These are phyloP conservation scores for Epicampocera succincta DNA, from an alignment of 2,888 invertebrate species.

Conservation along the genomic window DNA sequence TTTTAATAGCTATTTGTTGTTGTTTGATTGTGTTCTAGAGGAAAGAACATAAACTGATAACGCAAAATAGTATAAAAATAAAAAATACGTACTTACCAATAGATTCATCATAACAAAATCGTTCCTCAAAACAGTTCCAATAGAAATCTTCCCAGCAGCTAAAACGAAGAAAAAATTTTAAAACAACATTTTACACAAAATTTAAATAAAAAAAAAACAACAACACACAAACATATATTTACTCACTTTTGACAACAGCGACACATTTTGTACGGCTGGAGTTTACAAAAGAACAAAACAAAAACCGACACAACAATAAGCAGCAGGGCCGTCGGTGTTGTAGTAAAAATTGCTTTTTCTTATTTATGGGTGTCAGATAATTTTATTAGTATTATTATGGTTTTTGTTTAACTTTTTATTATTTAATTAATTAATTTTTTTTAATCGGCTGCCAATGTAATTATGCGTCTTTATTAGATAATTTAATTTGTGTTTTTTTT, in stretches of 20 bases:
- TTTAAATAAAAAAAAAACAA: conserved; percentile 35
- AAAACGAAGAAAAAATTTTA: conserved; percentile 70
- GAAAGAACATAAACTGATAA: not conserved
- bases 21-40: too few species aligned
- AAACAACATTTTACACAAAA: conserved; percentile 70
- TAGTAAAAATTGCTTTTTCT: conserved; percentile 10
- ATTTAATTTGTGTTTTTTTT: conserved; percentile 27
- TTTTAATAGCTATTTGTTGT: too few species aligned
- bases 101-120: conserved; percentile 88
- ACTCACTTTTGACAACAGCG: conserved; percentile 81
- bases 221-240: too few species aligned
- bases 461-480: conserved; percentile 48
- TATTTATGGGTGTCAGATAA: conserved; percentile 28
- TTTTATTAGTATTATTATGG: too few species aligned
- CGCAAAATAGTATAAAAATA: conserved; percentile 1
- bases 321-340: conserved; percentile 1
- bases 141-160: conserved; percentile 88
- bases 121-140: conserved; percentile 88
- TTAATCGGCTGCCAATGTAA: conserved; percentile 54
- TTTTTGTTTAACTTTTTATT: conserved; percentile 7
- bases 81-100: conserved; percentile 82
- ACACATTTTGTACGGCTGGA: conserved; percentile 76
- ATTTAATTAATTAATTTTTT: conserved; percentile 25
- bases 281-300: conserved; percentile 14
- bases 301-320: not conserved